phyloP scores from a whole-genome alignment of 2,113 vertebrate genomes.

The Notothenia coriiceps region DNA sequence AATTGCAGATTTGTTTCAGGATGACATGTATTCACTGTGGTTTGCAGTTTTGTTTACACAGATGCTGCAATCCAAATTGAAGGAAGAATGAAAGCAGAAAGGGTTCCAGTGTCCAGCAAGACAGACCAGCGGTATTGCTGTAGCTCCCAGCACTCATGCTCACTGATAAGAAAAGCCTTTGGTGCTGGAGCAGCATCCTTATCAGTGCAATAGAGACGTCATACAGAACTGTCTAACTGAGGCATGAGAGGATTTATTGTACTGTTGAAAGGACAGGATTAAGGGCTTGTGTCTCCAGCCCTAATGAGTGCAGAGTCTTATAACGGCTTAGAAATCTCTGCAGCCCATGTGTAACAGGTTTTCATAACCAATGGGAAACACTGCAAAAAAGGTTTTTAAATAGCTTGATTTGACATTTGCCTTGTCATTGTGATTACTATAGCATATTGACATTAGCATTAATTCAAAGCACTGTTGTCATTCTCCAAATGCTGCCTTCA shows the following conservation, averaged over 20 bases:
- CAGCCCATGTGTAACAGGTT: neutral
- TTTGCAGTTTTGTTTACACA: neutral
- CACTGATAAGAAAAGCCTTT: constrained; percentile 25
- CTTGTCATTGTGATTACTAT: neutral
- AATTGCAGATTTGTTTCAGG: neutral
- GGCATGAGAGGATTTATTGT: constrained; percentile 12
- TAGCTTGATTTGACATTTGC: neutral
- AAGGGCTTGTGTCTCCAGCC: neutral
- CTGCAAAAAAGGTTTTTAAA: neutral
- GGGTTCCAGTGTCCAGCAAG: neutral
- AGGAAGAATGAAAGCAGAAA: neutral
- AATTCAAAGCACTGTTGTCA: neutral
- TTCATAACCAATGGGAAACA: neutral
- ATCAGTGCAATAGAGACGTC: constrained; percentile 2
- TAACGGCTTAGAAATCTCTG: constrained; percentile 12
- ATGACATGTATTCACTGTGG: neutral
- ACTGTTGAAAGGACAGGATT: constrained; percentile 23
- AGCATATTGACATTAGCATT: neutral
- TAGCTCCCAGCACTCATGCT: neutral
- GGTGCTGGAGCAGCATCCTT: neutral
- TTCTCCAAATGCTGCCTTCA: neutral
- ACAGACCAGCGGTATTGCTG: neutral
- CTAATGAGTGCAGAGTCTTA: constrained; percentile 8
- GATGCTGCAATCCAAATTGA: neutral
- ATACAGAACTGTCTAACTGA: neutral